phyloP scores from a whole-genome alignment of 1,140 invertebrate genomes.

The Drosophila nasuta region DNA sequence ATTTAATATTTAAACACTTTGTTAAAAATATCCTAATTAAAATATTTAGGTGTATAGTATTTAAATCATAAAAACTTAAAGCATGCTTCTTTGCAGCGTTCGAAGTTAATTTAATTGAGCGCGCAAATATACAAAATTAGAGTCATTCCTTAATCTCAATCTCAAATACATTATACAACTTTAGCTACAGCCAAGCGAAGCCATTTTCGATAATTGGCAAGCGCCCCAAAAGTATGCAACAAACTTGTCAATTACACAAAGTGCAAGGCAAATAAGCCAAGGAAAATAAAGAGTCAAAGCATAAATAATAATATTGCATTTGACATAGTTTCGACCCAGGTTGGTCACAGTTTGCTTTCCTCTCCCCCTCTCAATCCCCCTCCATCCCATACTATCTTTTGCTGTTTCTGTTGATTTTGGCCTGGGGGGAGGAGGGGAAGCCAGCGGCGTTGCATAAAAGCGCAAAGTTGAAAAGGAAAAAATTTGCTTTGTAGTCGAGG shows the following conservation, averaged over 20 bases:
- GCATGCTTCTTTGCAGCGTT: no score
- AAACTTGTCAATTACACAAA: conserved; percentile 57
- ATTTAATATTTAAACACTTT: no score
- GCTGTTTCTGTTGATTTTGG: background rate
- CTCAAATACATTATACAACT: conserved; percentile 13
- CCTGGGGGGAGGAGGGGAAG: background rate
- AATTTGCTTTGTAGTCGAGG: conserved; percentile 53
- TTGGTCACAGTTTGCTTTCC: background rate
- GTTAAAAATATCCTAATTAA: no score
- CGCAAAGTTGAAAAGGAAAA: conserved; percentile 58
- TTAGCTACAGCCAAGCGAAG: conserved; percentile 5
- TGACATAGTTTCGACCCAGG: conserved; percentile 48
- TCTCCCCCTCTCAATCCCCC: background rate
- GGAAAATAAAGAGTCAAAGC: conserved; percentile 28
- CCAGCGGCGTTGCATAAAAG: conserved; percentile 45
- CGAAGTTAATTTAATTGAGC: conserved; percentile 17
- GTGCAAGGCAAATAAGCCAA: conserved; percentile 43
- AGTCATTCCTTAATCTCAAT: background rate
- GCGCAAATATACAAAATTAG: background rate
- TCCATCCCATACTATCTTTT: background rate
- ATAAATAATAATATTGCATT: conserved; percentile 59
- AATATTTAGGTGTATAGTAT: no score
- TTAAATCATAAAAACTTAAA: no score
- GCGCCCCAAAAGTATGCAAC: conserved; percentile 47
- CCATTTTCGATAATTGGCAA: conserved; percentile 48